Evolutionary conservation across 2,113 vertebrate species (phyloP).

Genomic region (Oenanthe melanoleuca): DNA sequence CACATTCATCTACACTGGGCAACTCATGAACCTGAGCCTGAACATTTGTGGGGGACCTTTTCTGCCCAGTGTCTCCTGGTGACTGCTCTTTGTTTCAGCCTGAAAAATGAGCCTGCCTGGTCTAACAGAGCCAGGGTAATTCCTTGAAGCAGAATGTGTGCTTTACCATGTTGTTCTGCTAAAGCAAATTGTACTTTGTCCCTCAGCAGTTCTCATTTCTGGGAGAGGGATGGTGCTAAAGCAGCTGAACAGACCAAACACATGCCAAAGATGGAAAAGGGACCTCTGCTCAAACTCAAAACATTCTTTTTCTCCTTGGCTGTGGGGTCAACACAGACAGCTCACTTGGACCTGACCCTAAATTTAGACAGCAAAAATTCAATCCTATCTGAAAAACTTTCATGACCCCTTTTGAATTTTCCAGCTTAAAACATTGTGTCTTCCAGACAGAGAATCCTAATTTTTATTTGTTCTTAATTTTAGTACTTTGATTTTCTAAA

Average conservation of each 20-base stretch:
- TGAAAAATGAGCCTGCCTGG: neutral
- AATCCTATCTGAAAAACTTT: neutral
- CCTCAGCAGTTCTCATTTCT: neutral
- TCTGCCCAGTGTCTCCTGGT: neutral
- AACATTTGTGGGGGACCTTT: neutral
- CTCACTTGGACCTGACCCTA: neutral
- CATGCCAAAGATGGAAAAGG: neutral
- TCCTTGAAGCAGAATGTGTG: neutral
- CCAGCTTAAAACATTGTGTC: neutral
- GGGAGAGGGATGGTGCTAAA: neutral
- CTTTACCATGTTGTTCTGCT: neutral
- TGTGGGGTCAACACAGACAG: neutral
- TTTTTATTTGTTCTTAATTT: neutral
- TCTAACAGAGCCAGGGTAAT: neutral
- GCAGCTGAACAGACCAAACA: neutral
- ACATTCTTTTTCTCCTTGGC: neutral
- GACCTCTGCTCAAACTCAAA: neutral
- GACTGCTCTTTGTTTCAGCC: neutral
- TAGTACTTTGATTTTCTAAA: neutral
- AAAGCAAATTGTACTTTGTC: constrained; percentile 16
- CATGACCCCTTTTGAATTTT: neutral
- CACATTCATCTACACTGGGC: neutral
- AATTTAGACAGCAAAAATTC: neutral
- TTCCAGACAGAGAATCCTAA: neutral
- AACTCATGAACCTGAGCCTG: neutral